These are phyloP conservation scores for Novumbra hubbsi DNA, from an alignment of 2,797 vertebrate genomes.

Conservation along the genomic window DNA sequence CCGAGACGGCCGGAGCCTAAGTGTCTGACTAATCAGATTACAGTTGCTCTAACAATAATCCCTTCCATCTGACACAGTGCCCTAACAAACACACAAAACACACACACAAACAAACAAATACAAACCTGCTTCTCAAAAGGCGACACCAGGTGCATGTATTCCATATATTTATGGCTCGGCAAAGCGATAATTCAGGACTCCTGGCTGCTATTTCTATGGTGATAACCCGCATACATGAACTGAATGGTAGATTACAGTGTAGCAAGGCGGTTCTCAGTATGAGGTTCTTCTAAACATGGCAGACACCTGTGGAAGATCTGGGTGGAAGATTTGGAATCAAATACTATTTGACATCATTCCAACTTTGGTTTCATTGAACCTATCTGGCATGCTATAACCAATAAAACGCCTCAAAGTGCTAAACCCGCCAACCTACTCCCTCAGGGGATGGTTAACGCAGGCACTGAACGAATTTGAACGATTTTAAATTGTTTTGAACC, in stretches of 20 bases:
- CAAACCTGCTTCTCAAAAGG: neutral
- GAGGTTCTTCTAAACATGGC: neutral
- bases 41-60: constrained; percentile 53
- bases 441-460: neutral
- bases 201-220: neutral
- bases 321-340: neutral
- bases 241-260: neutral
- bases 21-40: constrained; percentile 67
- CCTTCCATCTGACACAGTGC: constrained; percentile 32
- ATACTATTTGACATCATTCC: neutral
- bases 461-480: neutral
- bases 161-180: constrained; percentile 26
- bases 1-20: constrained; percentile 60
- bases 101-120: constrained; percentile 6
- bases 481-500: neutral
- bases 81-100: constrained; percentile 11
- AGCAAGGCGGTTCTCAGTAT: neutral
- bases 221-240: neutral
- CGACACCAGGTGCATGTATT: neutral
- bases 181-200: constrained; percentile 29
- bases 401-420: neutral
- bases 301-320: neutral
- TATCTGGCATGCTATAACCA: neutral
- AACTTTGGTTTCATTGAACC: neutral
- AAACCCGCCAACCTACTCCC: neutral